Evolutionary conservation across 2,888 invertebrate genomes (phyloP).

Genomic region (Sphaeridia pumilis): DNA sequence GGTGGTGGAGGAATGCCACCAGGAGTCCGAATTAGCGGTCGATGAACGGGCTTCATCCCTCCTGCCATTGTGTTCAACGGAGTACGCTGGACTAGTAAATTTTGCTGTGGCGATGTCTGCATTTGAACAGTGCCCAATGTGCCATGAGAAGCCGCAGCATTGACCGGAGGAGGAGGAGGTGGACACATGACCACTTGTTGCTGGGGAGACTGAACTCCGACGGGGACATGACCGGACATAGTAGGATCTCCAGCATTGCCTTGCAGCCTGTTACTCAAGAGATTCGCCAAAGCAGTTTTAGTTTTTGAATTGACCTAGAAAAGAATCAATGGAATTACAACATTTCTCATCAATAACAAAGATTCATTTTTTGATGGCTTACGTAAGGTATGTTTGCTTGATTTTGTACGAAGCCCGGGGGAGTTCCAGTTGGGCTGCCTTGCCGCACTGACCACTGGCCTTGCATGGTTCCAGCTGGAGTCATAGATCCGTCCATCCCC

Average conservation of each 20-base stretch:
- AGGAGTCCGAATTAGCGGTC: constrained; percentile 18
- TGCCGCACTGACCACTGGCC: constrained; percentile 15
- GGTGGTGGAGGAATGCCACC: constrained; percentile 24
- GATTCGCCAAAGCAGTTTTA: constrained; percentile 88
- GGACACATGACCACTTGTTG: constrained; percentile 44
- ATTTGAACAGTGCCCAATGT: constrained; percentile 22
- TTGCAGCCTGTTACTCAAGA: constrained; percentile 72
- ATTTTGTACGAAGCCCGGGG: constrained; percentile 11
- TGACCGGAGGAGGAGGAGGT: constrained; percentile 24
- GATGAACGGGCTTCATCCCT: constrained; percentile 32
- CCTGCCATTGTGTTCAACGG: constrained; percentile 48
- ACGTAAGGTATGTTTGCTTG: constrained; percentile 18
- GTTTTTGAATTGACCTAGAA: constrained; percentile 62
- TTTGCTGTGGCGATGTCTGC: constrained; percentile 24
- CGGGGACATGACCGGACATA: constrained; percentile 11
- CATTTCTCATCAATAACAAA: background rate
- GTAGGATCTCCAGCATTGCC: constrained; percentile 33
- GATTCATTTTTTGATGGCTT: constrained; percentile 1
- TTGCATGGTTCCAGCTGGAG: constrained; percentile 1
- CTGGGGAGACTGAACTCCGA: constrained; percentile 9
- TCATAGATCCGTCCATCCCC: constrained; percentile 1
- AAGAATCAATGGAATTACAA: background rate
- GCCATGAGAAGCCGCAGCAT: constrained; percentile 7
- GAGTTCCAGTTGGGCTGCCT: constrained; percentile 6
- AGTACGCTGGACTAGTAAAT: constrained; percentile 39